Evolutionary conservation across 2,113 vertebrate genomes (phyloP), one percentile per base, ranked within the genome.

Genomic region (Stegastes partitus): DNA sequence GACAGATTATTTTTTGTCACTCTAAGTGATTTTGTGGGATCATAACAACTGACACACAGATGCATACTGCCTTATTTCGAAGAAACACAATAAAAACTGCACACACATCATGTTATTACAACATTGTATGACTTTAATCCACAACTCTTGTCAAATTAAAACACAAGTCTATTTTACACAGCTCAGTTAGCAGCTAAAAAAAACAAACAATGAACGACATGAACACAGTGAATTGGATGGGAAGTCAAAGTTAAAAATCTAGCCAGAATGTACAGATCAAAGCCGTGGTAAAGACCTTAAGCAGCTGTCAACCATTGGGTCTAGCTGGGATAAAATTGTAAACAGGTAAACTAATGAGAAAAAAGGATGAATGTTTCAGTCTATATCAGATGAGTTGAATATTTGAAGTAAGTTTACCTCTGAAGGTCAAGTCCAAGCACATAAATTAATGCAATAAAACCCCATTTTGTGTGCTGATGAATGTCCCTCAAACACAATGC

Each of bases 91-190:
- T 58, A 66, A 69, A 61, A 44, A 77, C 3, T 44, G 50, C 47
- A 74, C 45, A 45, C 53, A 47, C 65, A 23, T 16, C 8, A 56
- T 79, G 44, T 70, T 85, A 91, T 89, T 69, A 87, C 83, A 92
- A 87, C 74, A 89, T 77, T 81, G 61, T 77, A 86, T 87, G 57
- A 85, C 68, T 94, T 94, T 92, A 93, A 93, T 94, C 61, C 85
- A 91, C 91, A 91, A 91, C 74, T 89, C 76, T 79, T 74, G 54
- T 91, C 75, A 83, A 90, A 94, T 90, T 92, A 90, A 90, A 93
- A 94, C 93, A 92, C 84, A 81, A 67, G 21, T 74, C 92, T 95
- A 95, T 93, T 83, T 91, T 93, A 95, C 87, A 95, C 45, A 78
- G 71, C 74, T 89, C 50, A 78, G 72, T 81, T 77, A 87, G 64